Base-by-base conservation (phyloP, 2,797 vertebrate genomes). In the Anas bernieri region DNA sequence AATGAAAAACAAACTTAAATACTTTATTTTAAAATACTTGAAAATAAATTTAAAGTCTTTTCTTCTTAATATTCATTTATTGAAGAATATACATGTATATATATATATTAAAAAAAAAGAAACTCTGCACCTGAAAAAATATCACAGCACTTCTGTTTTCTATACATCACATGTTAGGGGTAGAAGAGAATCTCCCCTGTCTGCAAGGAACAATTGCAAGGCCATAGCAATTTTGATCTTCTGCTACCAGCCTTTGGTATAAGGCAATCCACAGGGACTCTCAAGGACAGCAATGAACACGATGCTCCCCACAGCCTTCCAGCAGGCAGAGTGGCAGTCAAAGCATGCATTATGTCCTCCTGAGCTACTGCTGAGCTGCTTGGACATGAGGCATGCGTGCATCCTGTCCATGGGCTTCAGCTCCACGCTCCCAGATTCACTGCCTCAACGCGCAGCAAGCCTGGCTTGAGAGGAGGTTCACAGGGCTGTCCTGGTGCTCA, bases 351-450 rank as follows among this genome's bases (percentile, higher is more conserved):
- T 20, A 28, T 2, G 4, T 26, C 22, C 28, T 62, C 46, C 46
- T 5, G 1, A 45, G 16, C 30, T 22, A 4, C 58, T n/a, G n/a
- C 58, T n/a, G n/a, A 0, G 0, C 26, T 26, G 13, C 54, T 9
- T 0, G 25, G 55, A 46, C n/a, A 35, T 15, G n/a, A 82, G 31
- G 25, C 58, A 28, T 5, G 1, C 8, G n/a, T 21, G 23, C 12
- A 12, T 23, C 68, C 64, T 26, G 17, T 33, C 18, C 21, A 63
- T 11, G 20, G 26, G 26, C 35, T 72, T 25, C 72, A 61, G 45
- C 21, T 37, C 26, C 26, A 1, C 1, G 9, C 13, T 55, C 26
- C 35, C 17, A 9, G 45, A 37, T 41, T 33, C 31, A 5, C 20
- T 21, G 14, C 48, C 30, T 15, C 37, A 37, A 18, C 4, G 6